These are phyloP conservation scores for Drosophila ustulata DNA, from an alignment of 2,888 invertebrate genomes.

Conservation along the genomic window DNA sequence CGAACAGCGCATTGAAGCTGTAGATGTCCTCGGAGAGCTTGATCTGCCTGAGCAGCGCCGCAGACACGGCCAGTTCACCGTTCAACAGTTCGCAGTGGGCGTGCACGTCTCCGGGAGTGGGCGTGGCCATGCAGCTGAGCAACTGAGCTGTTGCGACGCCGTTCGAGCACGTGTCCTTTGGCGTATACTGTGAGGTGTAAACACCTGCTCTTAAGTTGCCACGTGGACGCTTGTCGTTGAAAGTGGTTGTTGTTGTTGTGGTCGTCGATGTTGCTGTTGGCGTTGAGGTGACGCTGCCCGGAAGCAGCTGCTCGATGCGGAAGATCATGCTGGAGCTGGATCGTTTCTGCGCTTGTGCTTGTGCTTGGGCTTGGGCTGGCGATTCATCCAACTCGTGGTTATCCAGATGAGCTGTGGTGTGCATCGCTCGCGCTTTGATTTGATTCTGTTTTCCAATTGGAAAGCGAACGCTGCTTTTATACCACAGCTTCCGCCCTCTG, in stretches of 20 bases:
- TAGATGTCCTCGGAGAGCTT: conserved; percentile 87
- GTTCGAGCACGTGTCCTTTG: conserved; percentile 77
- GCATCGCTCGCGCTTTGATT: conserved; percentile 77
- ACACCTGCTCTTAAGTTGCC: conserved; percentile 69
- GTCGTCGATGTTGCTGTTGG: conserved; percentile 14
- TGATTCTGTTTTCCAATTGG: conserved; percentile 83
- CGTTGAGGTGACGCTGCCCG: conserved; percentile 23
- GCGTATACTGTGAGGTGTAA: conserved; percentile 76
- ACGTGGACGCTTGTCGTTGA: conserved; percentile 42
- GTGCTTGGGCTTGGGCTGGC: conserved; percentile 26
- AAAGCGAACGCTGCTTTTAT: conserved; percentile 79
- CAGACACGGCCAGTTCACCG: conserved; percentile 69
- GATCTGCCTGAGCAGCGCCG: conserved; percentile 81
- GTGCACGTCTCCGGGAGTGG: conserved; percentile 42
- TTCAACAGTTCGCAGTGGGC: conserved; percentile 64
- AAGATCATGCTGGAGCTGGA: conserved; percentile 77
- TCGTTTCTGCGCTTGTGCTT: conserved; percentile 63
- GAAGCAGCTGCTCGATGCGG: conserved; percentile 48
- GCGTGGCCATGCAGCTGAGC: conserved; percentile 60
- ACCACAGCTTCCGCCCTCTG: conserved; percentile 61
- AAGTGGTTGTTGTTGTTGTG: conserved; percentile 18
- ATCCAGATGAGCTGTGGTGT: conserved; percentile 75
- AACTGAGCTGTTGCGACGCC: conserved; percentile 71
- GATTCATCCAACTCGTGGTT: conserved; percentile 54
- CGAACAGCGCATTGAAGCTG: conserved; percentile 86